Evolutionary conservation across 2,113 vertebrate genomes (phyloP).

Genomic region (Ascaphus truei): DNA sequence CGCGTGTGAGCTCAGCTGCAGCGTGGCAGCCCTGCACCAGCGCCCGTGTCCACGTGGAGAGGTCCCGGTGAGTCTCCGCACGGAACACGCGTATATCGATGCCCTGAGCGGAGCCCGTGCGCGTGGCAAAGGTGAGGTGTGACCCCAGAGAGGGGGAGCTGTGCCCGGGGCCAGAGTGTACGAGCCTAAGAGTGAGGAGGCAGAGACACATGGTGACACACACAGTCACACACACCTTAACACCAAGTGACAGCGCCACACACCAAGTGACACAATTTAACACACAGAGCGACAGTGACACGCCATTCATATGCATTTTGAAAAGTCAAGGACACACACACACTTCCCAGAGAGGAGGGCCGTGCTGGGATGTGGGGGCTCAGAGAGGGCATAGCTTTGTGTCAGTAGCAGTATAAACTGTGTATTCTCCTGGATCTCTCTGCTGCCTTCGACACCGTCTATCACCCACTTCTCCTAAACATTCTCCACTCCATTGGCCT

Average conservation of each 20-base stretch:
- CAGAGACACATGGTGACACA: not conserved
- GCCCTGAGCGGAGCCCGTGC: conserved; percentile 85
- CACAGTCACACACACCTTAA: not conserved
- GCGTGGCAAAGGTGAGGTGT: conserved; percentile 84
- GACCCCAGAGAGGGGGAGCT: conserved; percentile 77
- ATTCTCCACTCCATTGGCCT: too few relatives aligned
- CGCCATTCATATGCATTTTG: too few relatives aligned
- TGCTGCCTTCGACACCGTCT: too few relatives aligned
- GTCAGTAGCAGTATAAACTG: too few relatives aligned
- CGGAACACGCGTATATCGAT: conserved; percentile 90
- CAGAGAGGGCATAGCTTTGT: too few relatives aligned
- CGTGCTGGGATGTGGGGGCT: too few relatives aligned
- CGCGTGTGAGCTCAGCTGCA: conserved; percentile 84
- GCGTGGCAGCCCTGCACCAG: conserved; percentile 88
- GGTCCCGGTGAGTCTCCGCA: conserved; percentile 90
- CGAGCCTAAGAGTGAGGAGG: conserved; percentile 68
- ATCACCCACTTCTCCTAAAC: too few relatives aligned
- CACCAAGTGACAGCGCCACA: not conserved
- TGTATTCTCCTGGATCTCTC: too few relatives aligned
- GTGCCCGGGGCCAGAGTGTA: conserved; percentile 79
- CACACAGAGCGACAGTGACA: not conserved
- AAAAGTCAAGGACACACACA: too few relatives aligned
- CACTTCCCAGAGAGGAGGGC: too few relatives aligned
- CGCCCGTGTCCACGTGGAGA: conserved; percentile 86
- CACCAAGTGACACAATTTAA: not conserved